Evolutionary conservation across 30 jellyfish, hydroid and myxozoan genomes (phyloP).

Genomic region (Aurelia aurita): DNA sequence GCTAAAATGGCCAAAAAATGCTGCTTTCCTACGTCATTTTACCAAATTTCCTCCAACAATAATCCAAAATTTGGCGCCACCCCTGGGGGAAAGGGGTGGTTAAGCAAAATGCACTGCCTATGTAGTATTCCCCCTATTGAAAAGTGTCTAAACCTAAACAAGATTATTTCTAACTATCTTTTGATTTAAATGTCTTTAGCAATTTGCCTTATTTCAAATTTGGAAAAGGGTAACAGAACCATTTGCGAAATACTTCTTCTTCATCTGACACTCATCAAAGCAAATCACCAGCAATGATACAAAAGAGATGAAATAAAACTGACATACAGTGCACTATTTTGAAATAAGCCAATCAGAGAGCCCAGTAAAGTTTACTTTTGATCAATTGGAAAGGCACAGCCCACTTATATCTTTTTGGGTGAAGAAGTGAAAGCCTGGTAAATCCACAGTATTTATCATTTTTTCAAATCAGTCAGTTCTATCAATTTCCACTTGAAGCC

Average conservation of each 20-base stretch:
- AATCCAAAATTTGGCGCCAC: too few species aligned
- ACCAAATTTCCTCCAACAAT: too few species aligned
- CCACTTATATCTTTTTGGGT: conserved; percentile 3
- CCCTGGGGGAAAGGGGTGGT: too few species aligned
- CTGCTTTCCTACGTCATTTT: too few species aligned
- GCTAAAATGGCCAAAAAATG: too few species aligned
- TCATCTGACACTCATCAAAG: conserved; percentile 18
- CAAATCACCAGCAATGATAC: conserved; percentile 41
- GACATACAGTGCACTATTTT: conserved; percentile 16
- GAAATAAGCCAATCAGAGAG: too few species aligned
- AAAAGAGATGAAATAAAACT: conserved; percentile 32
- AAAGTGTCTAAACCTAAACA: conserved; percentile 5
- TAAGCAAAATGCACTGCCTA: too few species aligned
- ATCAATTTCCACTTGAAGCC: conserved; percentile 13
- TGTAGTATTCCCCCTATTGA: background rate
- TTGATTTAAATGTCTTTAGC: conserved; percentile 22
- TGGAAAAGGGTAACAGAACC: conserved; percentile 30
- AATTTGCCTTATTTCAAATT: conserved; percentile 20
- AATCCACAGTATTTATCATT: conserved; percentile 6
- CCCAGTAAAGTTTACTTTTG: conserved; percentile 6
- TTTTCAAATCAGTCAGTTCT: conserved; percentile 21
- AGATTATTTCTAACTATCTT: conserved; percentile 14
- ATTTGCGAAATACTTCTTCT: conserved; percentile 17
- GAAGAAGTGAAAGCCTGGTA: background rate
- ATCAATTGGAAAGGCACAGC: too few species aligned